Evolutionary conservation across 2,888 invertebrate species (phyloP).

Genomic region (Eurytoma californica): DNA sequence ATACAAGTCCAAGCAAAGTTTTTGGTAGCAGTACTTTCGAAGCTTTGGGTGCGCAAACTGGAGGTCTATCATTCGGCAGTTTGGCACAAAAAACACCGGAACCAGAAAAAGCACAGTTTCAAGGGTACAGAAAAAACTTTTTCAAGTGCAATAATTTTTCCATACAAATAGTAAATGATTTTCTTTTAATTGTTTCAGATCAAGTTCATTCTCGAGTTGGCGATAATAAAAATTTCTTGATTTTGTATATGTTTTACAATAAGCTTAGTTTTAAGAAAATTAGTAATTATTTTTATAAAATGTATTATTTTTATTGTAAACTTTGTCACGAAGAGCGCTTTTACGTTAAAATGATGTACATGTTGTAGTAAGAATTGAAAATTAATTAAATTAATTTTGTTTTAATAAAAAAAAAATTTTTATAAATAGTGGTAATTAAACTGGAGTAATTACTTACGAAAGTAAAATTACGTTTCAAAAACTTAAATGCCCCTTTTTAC

Average conservation of each 20-base stretch:
- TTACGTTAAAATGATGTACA: conserved; percentile 11
- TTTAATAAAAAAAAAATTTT: conserved; percentile 34
- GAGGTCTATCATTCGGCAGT: conserved; percentile 68
- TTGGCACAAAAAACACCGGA: conserved; percentile 67
- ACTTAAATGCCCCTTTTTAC: conserved; percentile 86
- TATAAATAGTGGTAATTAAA: conserved; percentile 16
- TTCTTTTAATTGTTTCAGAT: conserved; percentile 62
- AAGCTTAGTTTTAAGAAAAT: conserved; percentile 32
- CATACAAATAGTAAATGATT: background rate
- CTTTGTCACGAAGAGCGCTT: conserved; percentile 2
- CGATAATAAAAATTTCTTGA: conserved; percentile 55
- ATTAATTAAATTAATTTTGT: conserved; percentile 34
- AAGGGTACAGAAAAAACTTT: conserved; percentile 63
- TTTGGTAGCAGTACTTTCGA: conserved; percentile 71
- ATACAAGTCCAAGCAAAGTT: conserved; percentile 64
- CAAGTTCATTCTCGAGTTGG: conserved; percentile 72
- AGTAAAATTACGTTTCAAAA: background rate
- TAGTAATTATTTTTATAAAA: conserved; percentile 43
- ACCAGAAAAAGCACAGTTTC: conserved; percentile 67
- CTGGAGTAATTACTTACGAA: conserved; percentile 29
- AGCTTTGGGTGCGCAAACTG: conserved; percentile 66
- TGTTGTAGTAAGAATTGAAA: conserved; percentile 6
- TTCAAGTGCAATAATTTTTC: background rate
- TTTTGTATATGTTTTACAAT: conserved; percentile 22
- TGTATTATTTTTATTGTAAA: conserved; percentile 23